These are phyloP conservation scores for Drosophila asahinai DNA, from an alignment of 1,140 invertebrate species.

Conservation along the genomic window DNA sequence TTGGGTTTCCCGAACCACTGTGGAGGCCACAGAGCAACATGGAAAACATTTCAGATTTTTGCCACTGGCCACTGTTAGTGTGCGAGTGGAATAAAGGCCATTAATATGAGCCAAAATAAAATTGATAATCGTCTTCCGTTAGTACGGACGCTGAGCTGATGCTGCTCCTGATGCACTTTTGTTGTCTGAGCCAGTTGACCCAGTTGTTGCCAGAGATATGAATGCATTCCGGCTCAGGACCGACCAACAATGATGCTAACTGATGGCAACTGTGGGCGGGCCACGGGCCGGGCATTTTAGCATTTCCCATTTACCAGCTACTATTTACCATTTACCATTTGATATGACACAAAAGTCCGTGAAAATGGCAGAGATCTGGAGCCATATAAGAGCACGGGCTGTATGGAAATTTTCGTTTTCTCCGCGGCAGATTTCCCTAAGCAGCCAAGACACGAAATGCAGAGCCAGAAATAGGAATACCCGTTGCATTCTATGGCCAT, in stretches of 20 bases:
- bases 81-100: slow-evolving; percentile 43
- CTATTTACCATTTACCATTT: slow-evolving; percentile 27
- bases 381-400: slow-evolving; percentile 58
- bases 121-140: slow-evolving; percentile 59
- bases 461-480: slow-evolving; percentile 46
- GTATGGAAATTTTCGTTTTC: slow-evolving; percentile 70
- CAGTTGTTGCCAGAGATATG: slow-evolving; percentile 40
- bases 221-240: slow-evolving; percentile 24
- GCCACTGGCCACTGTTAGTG: slow-evolving; percentile 13
- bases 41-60: slow-evolving; percentile 42
- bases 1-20: slow-evolving; percentile 7
- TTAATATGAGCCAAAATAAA: slow-evolving; percentile 48
- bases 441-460: slow-evolving; percentile 59
- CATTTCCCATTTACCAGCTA: slow-evolving; percentile 9
- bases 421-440: slow-evolving; percentile 46
- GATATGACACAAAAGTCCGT: slow-evolving; percentile 75
- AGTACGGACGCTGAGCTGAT: slow-evolving; percentile 27
- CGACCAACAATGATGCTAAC: slow-evolving; percentile 5
- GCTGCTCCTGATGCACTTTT: slow-evolving; percentile 57
- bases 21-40: slow-evolving; percentile 12
- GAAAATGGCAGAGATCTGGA: slow-evolving; percentile 54
- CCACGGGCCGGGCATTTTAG: slow-evolving; percentile 1
- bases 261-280: slow-evolving; percentile 34
- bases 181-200: slow-evolving; percentile 25
- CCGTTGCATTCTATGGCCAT: slow-evolving; percentile 25